Base-by-base conservation (phyloP, 2,113 vertebrate species). In the Dryoscopus gambensis region DNA sequence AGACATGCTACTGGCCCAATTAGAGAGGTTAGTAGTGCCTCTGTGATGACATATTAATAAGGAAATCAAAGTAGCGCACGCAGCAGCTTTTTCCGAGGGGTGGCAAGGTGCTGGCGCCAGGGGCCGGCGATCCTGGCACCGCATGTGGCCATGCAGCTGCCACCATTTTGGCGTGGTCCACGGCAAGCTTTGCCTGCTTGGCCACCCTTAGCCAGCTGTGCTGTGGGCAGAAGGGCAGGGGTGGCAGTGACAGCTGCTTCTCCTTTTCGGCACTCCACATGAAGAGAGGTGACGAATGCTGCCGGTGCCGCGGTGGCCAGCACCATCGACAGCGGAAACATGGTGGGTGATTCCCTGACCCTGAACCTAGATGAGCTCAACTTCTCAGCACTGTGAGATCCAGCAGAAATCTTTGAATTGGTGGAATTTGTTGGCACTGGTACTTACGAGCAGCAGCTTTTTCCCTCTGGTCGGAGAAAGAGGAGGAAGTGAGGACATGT, bases 301-400 rank as follows among this genome's bases (percentile, higher is more conserved):
- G 10, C 52, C 12, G 30, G 53, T 11, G 30, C 18, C 3, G 17
- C 3, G 11, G 28, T 3, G 28, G 52, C 30, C 17, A 31, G 52
- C 52, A 31, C 28, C 2, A 17, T 31, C 4, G 4, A 33, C 31
- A 56, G 55, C 20, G 2, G 55, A 56, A 56, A n/a, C 55, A 56
- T 33, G 13, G 53, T 0, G 31, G 35, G 56, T 22, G 7, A 24
- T 35, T 35, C 56, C n/a, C 56, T 0, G 3, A 24, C 1, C 7
- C 22, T 24, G 56, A 59, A 35, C 22, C 22, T 16, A 24, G 56
- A 23, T 3, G 10, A 35, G 56, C 24, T 35, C n/a, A 35, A 35
- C 56, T 59, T 24, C 56, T 35, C 56, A 24, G 56, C 1, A 3
- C 56, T 35, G 56, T 6, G 14, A 59, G 33, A 59, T 59, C 33